These are phyloP conservation scores for Anthopleura xanthogrammica DNA, from an alignment of 92 coral and sea anemone genomes.

Conservation along the genomic window DNA sequence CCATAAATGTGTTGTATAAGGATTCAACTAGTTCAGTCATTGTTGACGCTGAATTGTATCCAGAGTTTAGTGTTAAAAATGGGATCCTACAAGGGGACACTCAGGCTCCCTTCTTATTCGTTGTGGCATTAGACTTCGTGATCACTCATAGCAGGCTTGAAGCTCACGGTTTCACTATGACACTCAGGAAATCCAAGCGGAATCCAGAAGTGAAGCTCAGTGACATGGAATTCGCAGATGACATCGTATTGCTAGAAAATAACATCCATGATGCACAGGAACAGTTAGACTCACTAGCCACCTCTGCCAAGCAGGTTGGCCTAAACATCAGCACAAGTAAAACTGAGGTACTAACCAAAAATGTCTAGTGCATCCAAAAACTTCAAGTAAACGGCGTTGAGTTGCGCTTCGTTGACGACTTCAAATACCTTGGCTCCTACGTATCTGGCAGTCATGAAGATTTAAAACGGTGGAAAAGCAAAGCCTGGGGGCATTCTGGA, in stretches of 20 bases:
- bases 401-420: not conserved
- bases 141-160: not conserved
- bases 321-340: not conserved
- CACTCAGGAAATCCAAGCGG: not conserved
- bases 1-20: slow-evolving; percentile 11
- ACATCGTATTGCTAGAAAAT: slow-evolving; percentile 2
- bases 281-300: slow-evolving; percentile 1
- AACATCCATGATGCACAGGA: not conserved
- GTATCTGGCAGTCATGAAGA: slow-evolving; percentile 2
- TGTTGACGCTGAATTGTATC: slow-evolving; percentile 22
- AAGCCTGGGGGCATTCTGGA: not conserved
- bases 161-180: not conserved
- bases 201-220: not conserved
- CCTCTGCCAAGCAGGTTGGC: not conserved
- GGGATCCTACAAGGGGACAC: slow-evolving; percentile 41
- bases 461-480: not conserved
- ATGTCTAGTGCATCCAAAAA: not conserved
- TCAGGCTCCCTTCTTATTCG: slow-evolving; percentile 30
- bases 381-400: slow-evolving; percentile 1
- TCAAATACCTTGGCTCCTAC: slow-evolving; percentile 1
- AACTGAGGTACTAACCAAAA: not conserved
- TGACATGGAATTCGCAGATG: not conserved
- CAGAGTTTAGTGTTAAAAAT: slow-evolving; percentile 11
- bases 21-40: slow-evolving; percentile 29
- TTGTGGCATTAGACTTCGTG: slow-evolving; percentile 24